Conservation (phyloP, 2,797 vertebrate genomes). For the Percopsis omiscomaycus region DNA sequence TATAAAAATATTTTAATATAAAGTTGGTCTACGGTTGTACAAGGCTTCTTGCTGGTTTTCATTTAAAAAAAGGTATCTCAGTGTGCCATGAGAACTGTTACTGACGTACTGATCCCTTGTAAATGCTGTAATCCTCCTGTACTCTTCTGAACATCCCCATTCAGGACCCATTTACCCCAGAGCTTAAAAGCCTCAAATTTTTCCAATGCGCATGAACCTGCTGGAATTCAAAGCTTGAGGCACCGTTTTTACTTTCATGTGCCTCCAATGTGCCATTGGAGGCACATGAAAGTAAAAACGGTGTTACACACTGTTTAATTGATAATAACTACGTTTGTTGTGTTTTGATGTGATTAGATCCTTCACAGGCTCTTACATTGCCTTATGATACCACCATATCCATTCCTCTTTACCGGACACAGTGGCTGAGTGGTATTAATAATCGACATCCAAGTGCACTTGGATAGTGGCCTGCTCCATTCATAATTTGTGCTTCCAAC, state of each 20-base stretch:
- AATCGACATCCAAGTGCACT: neutral
- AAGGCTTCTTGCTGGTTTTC: no score
- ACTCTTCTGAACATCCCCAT: conserved; percentile 10
- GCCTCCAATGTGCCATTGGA: no score
- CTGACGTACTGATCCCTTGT: neutral
- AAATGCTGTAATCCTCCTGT: neutral
- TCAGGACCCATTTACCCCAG: neutral
- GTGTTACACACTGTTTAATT: neutral
- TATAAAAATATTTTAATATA: no score
- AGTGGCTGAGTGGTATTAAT: neutral
- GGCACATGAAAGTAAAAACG: neutral
- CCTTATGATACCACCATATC: neutral
- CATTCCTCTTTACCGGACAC: neutral
- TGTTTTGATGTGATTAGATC: conserved; percentile 1
- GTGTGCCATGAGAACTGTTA: neutral
- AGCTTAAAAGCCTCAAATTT: neutral
- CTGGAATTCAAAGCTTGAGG: neutral
- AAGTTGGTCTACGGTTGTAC: no score
- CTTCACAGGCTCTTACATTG: neutral
- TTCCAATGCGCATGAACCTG: neutral
- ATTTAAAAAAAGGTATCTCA: neutral
- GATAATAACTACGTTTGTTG: neutral
- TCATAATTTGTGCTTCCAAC: conserved; percentile 9
- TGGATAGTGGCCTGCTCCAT: neutral
- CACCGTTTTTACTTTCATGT: no score